Base-by-base conservation (phyloP, 2,797 vertebrate species). In the Eremophila alpestris region DNA sequence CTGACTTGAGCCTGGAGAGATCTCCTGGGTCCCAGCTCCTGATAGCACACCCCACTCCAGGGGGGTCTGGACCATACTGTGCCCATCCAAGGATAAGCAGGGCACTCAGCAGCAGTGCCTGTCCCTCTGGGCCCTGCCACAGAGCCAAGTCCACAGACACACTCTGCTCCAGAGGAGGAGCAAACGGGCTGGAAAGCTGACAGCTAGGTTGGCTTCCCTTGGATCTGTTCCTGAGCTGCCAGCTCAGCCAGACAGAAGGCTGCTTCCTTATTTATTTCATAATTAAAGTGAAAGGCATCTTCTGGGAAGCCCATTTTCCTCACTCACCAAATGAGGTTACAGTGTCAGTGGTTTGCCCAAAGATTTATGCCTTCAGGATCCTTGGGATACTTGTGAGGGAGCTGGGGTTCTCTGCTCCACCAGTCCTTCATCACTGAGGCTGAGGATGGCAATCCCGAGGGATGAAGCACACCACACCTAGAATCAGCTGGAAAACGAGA, bases 221-320 rank as follows among this genome's bases (percentile, higher is more conserved):
- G 82, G 75, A 68, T 79, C 67, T 51, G 52, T 36, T 74, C 70
- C 30, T 32, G 69, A 87, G 78, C 67, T 79, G 62, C 74, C 84
- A 84, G 74, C 78, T 76, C 87, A 87, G 83, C 48, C 77, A 84
- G 70, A 65, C 87, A 87, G 78, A 76, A 82, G 43, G 78, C 32
- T 91, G 68, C 23, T 85, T 55, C 83, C 71, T 67, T 67, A 32
- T 48, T 82, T 73, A 55, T 77, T 89, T 56, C 76, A 76, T 73
- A 36, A 84, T 78, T 55, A 45, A 93, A 89, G 45, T 29, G 43
- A 64, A 95, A 82, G 24, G n/a, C 54, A 18, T 60, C 54, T 87
- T 92, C 93, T 46, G 65, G 62, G 46, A 84, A 89, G 49, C 22
- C 30, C 49, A 3, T 82, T 87, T 87, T 34, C 56, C 55, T 71